Evolutionary conservation across 2,113 vertebrate genomes (phyloP).

Genomic region (Oxyruncus cristatus): DNA sequence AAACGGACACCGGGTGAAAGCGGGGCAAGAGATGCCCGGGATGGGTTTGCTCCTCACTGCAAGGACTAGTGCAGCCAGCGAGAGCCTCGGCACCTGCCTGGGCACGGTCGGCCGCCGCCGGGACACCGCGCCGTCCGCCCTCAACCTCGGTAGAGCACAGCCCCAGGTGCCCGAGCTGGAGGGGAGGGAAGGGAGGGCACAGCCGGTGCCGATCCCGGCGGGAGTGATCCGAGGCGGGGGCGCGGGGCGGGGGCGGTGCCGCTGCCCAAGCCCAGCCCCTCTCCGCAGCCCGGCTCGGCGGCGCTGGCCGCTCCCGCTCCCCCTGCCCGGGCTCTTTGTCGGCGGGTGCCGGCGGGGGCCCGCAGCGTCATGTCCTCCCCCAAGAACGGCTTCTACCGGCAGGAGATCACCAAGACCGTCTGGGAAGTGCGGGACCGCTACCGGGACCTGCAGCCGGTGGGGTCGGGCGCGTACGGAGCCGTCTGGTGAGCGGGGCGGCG

Average conservation of each 20-base stretch:
- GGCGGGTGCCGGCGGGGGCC: not conserved
- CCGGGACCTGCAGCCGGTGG: constrained; percentile 85
- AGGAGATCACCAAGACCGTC: constrained; percentile 86
- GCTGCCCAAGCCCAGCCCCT: constrained; percentile 1
- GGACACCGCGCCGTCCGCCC: not conserved
- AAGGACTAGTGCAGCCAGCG: not conserved
- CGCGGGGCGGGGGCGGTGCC: not conserved
- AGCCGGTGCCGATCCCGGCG: accelerated
- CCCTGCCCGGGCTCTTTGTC: not conserved
- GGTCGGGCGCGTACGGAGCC: constrained; percentile 90
- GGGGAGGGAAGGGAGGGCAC: no score
- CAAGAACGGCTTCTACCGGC: constrained; percentile 80
- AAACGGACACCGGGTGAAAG: accelerated
- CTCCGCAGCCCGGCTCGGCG: not conserved
- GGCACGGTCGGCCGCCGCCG: not conserved
- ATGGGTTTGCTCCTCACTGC: accelerated
- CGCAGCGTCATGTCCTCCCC: constrained; percentile 47
- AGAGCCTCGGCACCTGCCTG: not conserved
- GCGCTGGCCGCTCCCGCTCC: not conserved
- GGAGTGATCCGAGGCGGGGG: no score
- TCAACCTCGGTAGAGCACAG: not conserved
- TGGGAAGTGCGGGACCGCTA: constrained; percentile 91
- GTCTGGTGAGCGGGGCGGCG: constrained; percentile 82
- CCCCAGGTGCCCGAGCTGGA: not conserved
- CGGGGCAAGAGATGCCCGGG: not conserved